Evolutionary conservation across 1,140 invertebrate species (phyloP).

Genomic region (Euura lappo): DNA sequence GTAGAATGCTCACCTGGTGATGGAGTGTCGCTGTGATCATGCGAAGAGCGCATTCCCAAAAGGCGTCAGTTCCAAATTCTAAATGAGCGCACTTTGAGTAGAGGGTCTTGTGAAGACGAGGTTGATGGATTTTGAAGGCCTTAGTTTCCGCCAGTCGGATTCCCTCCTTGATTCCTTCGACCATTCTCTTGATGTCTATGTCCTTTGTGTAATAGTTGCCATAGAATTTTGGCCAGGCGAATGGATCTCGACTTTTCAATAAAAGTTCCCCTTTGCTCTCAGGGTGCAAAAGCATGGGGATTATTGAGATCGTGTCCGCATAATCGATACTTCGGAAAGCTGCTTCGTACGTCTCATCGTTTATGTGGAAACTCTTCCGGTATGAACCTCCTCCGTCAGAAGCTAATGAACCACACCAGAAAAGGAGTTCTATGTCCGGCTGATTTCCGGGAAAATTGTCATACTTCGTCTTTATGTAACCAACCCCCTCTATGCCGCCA

Average conservation of each 20-base stretch:
- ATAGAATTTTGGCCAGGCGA: slow-evolving; percentile 71
- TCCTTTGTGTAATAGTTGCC: slow-evolving; percentile 68
- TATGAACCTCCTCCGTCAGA: slow-evolving; percentile 46
- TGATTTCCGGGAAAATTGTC: slow-evolving; percentile 60
- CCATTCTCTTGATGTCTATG: slow-evolving; percentile 61
- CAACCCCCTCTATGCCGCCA: slow-evolving; percentile 69
- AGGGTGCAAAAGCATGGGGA: slow-evolving; percentile 74
- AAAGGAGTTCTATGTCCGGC: slow-evolving; percentile 70
- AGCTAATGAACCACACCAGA: slow-evolving; percentile 55
- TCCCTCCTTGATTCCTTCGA: slow-evolving; percentile 61
- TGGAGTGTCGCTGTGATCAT: slow-evolving; percentile 63
- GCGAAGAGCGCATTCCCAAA: slow-evolving; percentile 58
- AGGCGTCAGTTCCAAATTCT: slow-evolving; percentile 56
- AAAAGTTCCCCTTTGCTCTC: slow-evolving; percentile 71
- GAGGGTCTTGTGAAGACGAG: slow-evolving; percentile 49
- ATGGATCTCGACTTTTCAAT: slow-evolving; percentile 70
- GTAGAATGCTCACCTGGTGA: slow-evolving; percentile 58
- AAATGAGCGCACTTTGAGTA: slow-evolving; percentile 51
- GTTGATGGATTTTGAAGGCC: slow-evolving; percentile 50
- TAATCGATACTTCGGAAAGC: slow-evolving; percentile 37
- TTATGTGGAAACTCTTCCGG: slow-evolving; percentile 19
- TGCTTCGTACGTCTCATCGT: slow-evolving; percentile 30
- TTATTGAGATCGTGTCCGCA: slow-evolving; percentile 64
- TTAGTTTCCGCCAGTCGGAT: slow-evolving; percentile 59
- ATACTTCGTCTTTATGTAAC: slow-evolving; percentile 67